Evolutionary conservation across 2,113 vertebrate genomes (phyloP).

Genomic region (Colistium nudipinnis): DNA sequence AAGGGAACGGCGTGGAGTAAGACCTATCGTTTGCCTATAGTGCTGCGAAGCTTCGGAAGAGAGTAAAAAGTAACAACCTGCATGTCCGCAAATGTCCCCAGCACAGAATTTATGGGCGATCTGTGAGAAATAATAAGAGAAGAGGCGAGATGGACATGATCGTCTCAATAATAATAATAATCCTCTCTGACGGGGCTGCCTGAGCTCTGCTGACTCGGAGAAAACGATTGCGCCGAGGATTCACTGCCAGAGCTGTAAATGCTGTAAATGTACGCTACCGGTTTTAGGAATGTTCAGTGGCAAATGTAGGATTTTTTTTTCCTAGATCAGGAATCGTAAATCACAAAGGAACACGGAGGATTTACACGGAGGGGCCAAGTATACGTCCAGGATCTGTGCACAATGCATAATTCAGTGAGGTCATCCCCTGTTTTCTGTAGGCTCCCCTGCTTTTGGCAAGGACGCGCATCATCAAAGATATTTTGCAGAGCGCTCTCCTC

Average conservation of each 20-base stretch:
- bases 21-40: not conserved
- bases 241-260: conserved; percentile 9
- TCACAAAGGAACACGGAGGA: not conserved
- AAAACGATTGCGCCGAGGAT: conserved; percentile 43
- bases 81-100: conserved; percentile 8
- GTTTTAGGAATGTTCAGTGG: not conserved
- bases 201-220: conserved; percentile 28
- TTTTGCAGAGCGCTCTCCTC: too few relatives aligned
- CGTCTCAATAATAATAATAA: too few relatives aligned
- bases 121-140: conserved; percentile 30
- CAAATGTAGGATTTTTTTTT: not conserved
- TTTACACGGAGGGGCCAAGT: not conserved
- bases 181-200: conserved; percentile 32
- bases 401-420: not conserved
- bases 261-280: too few relatives aligned
- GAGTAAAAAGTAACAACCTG: conserved; percentile 15
- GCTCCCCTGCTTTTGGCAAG: not conserved
- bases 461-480: too few relatives aligned
- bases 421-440: not conserved
- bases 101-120: conserved; percentile 38
- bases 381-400: not conserved
- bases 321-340: not conserved
- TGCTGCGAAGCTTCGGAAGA: not conserved
- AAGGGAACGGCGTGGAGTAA: not conserved
- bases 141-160: conserved; percentile 35